Base-by-base conservation (phyloP, 2,113 vertebrate genomes). In the Myrmecophaga tridactyla region DNA sequence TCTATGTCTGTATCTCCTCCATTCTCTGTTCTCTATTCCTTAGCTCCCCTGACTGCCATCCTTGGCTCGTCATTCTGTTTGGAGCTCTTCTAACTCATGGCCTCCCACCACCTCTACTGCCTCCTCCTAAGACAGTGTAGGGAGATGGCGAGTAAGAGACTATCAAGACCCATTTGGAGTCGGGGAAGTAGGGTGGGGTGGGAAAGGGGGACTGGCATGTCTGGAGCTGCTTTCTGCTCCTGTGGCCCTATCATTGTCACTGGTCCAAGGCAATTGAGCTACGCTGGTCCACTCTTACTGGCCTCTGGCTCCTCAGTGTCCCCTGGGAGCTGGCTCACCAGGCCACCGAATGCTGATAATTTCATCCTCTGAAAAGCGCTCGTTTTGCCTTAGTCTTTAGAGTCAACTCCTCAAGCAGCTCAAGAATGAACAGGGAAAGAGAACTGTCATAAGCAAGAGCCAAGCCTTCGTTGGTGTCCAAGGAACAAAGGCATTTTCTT, bases 91-190 rank as follows among this genome's bases (percentile, higher is more conserved):
- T 29, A 36, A 11, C 34, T 29, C 58, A 56, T 7, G 14, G 2
- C 8, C 48, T 82, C 51, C 23, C 29, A 48, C 69, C 41, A 2
- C 29, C 21, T 88, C 56, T 23, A 1, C 31, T 63, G 69, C 72
- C 91, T 39, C 67, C n/a, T 86, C 43, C 51, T 41, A 13, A 53
- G 0, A 86, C 0, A 43, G 53, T 18, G 8, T 0, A 25, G 17
- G 6, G 25, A 63, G 14, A 36, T 4, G 2, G 39, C 21, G 9
- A n/a, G 15, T 48, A 43, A 20, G 23, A 75, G 34, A 65, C 21
- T 0, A 3, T 65, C 21, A 21, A 8, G 27, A 39, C 23, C 3
- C 0, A 36, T 46, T 0, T 67, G n/a, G 21, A 53, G 31, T 34
- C 31, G 53, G 76, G 18, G 23, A 78, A 46, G 48, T 3, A 34